phyloP scores from a whole-genome alignment of 2,113 vertebrate genomes.

The Dissostichus mawsoni region DNA sequence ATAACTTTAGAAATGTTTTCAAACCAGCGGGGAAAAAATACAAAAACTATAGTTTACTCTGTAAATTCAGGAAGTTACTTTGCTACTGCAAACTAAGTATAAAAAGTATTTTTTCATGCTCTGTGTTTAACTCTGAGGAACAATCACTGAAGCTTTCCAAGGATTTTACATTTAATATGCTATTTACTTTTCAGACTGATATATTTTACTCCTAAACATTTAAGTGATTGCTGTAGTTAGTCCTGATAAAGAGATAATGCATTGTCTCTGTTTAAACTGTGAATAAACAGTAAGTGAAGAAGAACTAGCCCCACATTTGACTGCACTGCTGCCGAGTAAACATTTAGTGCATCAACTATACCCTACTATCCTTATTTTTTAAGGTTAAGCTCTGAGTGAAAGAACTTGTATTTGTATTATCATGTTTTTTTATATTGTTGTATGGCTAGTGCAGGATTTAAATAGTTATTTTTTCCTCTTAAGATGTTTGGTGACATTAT shows the following conservation, averaged over 20 bases:
- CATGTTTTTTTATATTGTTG: neutral
- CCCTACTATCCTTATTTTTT: neutral
- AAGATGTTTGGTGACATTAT: neutral
- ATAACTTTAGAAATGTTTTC: neutral
- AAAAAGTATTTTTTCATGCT: neutral
- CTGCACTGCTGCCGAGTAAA: neutral
- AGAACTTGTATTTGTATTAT: neutral
- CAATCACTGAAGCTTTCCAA: neutral
- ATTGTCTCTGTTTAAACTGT: conserved; percentile 1
- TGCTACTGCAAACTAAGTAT: neutral
- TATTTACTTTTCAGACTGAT: neutral
- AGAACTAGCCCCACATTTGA: neutral
- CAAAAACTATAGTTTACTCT: conserved; percentile 7
- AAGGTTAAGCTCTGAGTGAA: neutral
- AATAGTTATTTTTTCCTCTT: neutral
- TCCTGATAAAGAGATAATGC: neutral
- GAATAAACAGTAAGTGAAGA: neutral
- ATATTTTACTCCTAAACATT: neutral
- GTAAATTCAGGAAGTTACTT: neutral
- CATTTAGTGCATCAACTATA: neutral
- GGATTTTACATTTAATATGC: neutral
- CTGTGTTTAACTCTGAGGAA: neutral
- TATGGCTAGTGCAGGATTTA: too few relatives aligned
- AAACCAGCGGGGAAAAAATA: neutral
- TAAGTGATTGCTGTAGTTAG: neutral